Evolutionary conservation across 2,113 vertebrate species (phyloP).

Genomic region (Hydropotes inermis): DNA sequence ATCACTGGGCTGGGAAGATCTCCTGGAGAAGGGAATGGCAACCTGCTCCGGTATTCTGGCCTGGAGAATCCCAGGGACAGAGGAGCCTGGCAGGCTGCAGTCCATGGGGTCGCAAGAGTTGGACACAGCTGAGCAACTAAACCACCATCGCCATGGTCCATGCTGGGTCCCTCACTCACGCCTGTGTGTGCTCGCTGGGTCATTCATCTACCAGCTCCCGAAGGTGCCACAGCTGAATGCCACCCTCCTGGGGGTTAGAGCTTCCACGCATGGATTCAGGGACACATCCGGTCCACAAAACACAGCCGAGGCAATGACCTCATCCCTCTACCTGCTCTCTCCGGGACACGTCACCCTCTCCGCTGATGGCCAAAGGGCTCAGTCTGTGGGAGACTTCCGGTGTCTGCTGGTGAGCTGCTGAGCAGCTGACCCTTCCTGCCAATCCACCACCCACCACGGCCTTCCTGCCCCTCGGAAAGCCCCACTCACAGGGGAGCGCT

Average conservation of each 20-base stretch:
- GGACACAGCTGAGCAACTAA: neutral
- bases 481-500: rapidly evolving
- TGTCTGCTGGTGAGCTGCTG: rapidly evolving
- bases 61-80: neutral
- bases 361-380: rapidly evolving
- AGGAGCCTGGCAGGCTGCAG: neutral
- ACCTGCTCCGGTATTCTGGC: neutral
- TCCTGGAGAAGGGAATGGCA: neutral
- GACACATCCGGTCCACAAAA: rapidly evolving
- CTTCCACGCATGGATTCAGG: rapidly evolving
- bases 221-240: too few species aligned
- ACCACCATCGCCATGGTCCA: rapidly evolving
- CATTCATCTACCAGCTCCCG: rapidly evolving
- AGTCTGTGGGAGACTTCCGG: neutral
- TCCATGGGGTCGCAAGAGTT: neutral
- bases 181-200: rapidly evolving
- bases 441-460: rapidly evolving
- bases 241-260: rapidly evolving
- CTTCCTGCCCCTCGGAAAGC: rapidly evolving
- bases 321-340: rapidly evolving
- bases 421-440: neutral
- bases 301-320: rapidly evolving
- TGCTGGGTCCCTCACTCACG: rapidly evolving
- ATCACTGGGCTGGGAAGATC: neutral
- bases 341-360: rapidly evolving